phyloP scores from a whole-genome alignment of 2,888 invertebrate genomes.

The Galerucella nymphaeae region DNA sequence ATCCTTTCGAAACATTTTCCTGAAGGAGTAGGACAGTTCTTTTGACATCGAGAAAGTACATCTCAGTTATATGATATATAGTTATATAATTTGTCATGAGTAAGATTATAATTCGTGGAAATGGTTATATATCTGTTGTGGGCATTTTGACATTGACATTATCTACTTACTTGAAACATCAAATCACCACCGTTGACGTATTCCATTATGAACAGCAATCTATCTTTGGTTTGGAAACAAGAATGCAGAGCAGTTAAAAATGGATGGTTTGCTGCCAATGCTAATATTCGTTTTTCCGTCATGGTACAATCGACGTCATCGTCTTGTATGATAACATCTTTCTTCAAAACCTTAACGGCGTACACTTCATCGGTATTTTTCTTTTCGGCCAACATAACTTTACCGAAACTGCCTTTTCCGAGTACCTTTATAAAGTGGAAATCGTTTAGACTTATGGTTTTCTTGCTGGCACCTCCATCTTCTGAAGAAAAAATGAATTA shows the following conservation, averaged over 20 bases:
- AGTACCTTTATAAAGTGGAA: conserved; percentile 98
- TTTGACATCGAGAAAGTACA: background rate
- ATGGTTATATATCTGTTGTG: too few relatives aligned
- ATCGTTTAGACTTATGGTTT: conserved; percentile 82
- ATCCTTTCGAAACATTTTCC: too few relatives aligned
- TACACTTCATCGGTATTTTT: conserved; percentile 93
- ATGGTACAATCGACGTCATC: conserved; percentile 99
- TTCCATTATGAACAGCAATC: conserved; percentile 98
- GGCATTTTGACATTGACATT: background rate
- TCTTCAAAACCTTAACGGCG: conserved; percentile 91
- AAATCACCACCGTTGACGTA: conserved; percentile 98
- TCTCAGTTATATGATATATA: too few relatives aligned
- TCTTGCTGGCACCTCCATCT: conserved; percentile 42
- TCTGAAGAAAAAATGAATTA: conserved; percentile 16
- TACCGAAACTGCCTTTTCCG: conserved; percentile 99
- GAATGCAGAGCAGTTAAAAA: conserved; percentile 97
- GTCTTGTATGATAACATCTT: conserved; percentile 97
- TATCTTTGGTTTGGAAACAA: conserved; percentile 93
- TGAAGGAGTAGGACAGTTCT: background rate
- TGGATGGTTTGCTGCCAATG: conserved; percentile 96
- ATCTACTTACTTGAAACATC: conserved; percentile 82
- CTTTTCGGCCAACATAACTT: conserved; percentile 97
- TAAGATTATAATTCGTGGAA: too few relatives aligned
- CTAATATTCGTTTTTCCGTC: conserved; percentile 97
- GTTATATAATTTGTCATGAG: too few relatives aligned